Percentiles rank a stretch among this genome's conserved stretches.
These are phyloP conservation scores for Linnaemya tessellans DNA, from an alignment of 2,888 invertebrate genomes.

Conservation along the genomic window DNA sequence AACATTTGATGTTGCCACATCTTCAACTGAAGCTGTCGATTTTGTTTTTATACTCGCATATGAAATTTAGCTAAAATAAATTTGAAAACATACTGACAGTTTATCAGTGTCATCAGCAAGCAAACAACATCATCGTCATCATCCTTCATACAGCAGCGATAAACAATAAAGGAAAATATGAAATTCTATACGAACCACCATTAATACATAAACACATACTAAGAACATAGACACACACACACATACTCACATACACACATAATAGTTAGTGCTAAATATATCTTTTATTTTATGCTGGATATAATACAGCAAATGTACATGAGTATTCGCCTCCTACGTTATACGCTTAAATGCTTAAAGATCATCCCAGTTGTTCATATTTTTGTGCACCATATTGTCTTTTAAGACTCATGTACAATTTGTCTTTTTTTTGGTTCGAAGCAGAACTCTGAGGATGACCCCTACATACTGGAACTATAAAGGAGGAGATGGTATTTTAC, in stretches of 20 bases:
- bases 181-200: conserved; percentile 37
- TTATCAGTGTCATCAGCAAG: conserved; percentile 64
- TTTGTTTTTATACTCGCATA: conserved; percentile 39
- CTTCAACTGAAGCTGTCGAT: conserved; percentile 19
- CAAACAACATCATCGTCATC: conserved; percentile 55
- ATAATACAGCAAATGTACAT: background rate
- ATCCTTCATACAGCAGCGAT: conserved; percentile 53
- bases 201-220: background rate
- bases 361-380: no score
- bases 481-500: no score
- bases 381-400: no score
- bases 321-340: no score
- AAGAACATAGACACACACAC: background rate
- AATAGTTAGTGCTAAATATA: no score
- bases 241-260: background rate
- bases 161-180: conserved; percentile 50
- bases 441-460: no score
- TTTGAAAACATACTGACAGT: conserved; percentile 77
- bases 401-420: no score
- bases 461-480: no score
- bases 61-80: conserved; percentile 76
- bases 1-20: conserved; percentile 39
- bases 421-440: no score
- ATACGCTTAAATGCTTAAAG: no score
- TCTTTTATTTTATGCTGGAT: conserved; percentile 58